Evolutionary conservation across 23 tunicate species (phyloP), one percentile per base, ranked within the genome.

Genomic region (Pegea sp.): DNA sequence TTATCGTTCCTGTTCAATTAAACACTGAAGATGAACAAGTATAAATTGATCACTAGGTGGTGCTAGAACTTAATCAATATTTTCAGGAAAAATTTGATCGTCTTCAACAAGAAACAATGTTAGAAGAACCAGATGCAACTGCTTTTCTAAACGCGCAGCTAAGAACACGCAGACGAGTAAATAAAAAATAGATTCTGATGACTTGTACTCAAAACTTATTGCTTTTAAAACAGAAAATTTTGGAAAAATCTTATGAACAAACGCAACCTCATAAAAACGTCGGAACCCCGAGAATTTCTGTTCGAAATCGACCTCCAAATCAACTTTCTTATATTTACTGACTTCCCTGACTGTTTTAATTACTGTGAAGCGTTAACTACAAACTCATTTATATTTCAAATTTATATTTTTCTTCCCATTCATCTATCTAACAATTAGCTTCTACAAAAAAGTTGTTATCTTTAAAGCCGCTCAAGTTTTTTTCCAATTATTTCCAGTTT

Each of bases 21-120:
- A 51, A 62, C 42, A 3, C 67, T 0, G 95, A 73, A 38, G 95
- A 84, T 33, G 95, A 84, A 20, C 81, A 84, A 72, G 92, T 79
- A 51, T 8, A 28, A 56, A 13, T 20, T 13, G 19, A 50, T 13
- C 56, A 13, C 13, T 50, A 50, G 22, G 56, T 13, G 13, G 56
- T 50, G 13, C 16, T 8, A 8, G 46, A 38, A 38, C 46, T 38
- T 38, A 8, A 38, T 38, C 11, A 38, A 38, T 20, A 32, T 33
- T 64, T 53, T 51, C 49, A 78, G 92, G 84, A 84, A 38, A 72
- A 64, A 64, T 84, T 84, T 52, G 81, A 84, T 2, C 67, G 70
- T 28, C 31, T 73, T 18, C 95, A 72, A 42, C 72, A 79, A 28
- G 71, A 74, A 24, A 19, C 56, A 21, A 53, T 80, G 38, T 42